phyloP scores from a whole-genome alignment of 2,888 invertebrate species.

The Drosophila incognita region DNA sequence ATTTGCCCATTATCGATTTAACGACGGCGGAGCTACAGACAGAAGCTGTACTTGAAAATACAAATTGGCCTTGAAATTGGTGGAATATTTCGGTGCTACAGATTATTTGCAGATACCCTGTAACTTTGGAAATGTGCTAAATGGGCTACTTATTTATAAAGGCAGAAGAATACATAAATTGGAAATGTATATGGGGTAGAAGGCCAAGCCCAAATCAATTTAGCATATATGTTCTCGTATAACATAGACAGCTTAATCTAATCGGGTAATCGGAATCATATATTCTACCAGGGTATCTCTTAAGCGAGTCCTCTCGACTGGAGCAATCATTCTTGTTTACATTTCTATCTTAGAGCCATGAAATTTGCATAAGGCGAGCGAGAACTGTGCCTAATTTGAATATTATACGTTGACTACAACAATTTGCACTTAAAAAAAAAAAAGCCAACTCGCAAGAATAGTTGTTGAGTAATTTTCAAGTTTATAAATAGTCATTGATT shows the following conservation, averaged over 20 bases:
- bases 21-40: conserved; percentile 22
- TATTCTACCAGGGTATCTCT: background rate
- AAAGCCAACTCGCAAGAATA: conserved; percentile 1
- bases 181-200: background rate
- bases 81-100: conserved; percentile 25
- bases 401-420: conserved; percentile 15
- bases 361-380: conserved; percentile 65
- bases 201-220: background rate
- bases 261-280: too few relatives aligned
- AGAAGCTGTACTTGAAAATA: conserved; percentile 48
- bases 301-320: background rate
- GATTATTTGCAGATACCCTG: conserved; percentile 17
- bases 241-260: too few relatives aligned
- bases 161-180: too few relatives aligned
- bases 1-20: conserved; percentile 36
- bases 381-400: conserved; percentile 42
- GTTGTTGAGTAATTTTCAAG: conserved; percentile 2
- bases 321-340: background rate
- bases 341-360: background rate
- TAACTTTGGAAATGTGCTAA: background rate
- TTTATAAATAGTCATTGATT: conserved; percentile 35
- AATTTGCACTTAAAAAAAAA: conserved; percentile 38
- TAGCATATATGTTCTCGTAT: too few relatives aligned
- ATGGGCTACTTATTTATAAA: background rate
- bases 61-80: conserved; percentile 56